These are phyloP conservation scores for Nyctalus aviator DNA, from an alignment of 2,797 vertebrate species.

Conservation along the genomic window DNA sequence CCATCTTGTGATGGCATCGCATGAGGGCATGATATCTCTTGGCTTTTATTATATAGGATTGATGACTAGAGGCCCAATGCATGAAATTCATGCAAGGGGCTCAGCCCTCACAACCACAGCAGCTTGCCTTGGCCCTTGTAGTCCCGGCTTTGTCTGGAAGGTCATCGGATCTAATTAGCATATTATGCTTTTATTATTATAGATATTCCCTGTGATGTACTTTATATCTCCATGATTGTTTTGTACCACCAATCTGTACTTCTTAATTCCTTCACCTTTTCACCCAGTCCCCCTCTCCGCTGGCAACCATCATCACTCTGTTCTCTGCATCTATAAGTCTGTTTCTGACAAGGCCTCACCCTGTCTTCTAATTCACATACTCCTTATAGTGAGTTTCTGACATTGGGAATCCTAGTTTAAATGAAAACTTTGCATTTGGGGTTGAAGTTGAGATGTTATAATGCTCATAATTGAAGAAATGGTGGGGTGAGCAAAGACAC, in stretches of 20 bases:
- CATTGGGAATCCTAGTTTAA: background rate
- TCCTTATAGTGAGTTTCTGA: background rate
- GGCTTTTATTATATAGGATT: no score
- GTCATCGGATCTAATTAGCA: no score
- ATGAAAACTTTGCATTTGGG: background rate
- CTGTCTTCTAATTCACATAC: background rate
- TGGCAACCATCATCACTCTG: background rate
- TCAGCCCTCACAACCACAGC: no score
- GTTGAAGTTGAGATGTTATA: background rate
- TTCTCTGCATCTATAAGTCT: background rate
- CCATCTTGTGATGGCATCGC: no score
- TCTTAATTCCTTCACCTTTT: background rate
- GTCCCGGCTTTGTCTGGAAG: no score
- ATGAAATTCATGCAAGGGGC: no score
- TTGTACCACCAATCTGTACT: background rate
- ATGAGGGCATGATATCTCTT: no score
- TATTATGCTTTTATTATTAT: no score
- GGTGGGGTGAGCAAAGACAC: background rate
- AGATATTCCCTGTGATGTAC: background rate
- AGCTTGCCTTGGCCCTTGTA: no score
- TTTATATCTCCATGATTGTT: background rate
- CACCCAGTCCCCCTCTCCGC: background rate
- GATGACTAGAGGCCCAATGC: no score
- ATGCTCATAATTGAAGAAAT: constrained; percentile 1
- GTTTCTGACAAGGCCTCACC: background rate